phyloP scores from a whole-genome alignment of 2,888 invertebrate species.

The Nemoura dubitans region DNA sequence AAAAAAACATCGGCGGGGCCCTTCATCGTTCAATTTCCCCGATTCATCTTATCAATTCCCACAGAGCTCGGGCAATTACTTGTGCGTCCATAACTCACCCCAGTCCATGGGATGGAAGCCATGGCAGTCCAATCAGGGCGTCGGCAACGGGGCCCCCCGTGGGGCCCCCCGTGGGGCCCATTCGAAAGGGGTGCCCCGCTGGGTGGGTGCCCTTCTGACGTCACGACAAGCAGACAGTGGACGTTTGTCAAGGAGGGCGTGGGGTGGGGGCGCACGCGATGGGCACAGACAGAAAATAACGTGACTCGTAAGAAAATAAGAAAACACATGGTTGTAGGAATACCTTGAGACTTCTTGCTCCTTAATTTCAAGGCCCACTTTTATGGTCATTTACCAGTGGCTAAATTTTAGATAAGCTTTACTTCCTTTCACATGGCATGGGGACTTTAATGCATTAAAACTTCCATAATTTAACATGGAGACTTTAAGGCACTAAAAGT shows the following conservation, averaged over 20 bases:
- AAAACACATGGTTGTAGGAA: no score
- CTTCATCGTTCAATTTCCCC: background rate
- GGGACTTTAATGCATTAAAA: no score
- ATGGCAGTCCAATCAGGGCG: background rate
- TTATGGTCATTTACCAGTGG: no score
- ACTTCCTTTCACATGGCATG: no score
- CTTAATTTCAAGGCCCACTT: no score
- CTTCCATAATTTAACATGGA: no score
- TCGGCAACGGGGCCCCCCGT: background rate
- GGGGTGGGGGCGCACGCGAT: no score
- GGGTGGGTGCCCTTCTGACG: background rate
- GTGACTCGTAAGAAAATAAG: no score
- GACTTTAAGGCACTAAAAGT: no score
- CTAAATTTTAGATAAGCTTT: no score
- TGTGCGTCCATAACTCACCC: background rate
- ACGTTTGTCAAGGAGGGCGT: background rate
- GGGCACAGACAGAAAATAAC: no score
- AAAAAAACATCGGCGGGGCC: background rate
- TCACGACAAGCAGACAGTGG: background rate
- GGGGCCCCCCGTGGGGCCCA: background rate
- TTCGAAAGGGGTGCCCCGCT: background rate
- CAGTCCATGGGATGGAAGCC: background rate
- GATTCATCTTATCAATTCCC: background rate
- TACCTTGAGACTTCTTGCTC: no score
- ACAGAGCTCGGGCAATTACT: background rate